Evolutionary conservation across 2,888 invertebrate genomes (phyloP), one percentile per base, ranked within the genome.

Genomic region (Trichopoda pennipes): DNA sequence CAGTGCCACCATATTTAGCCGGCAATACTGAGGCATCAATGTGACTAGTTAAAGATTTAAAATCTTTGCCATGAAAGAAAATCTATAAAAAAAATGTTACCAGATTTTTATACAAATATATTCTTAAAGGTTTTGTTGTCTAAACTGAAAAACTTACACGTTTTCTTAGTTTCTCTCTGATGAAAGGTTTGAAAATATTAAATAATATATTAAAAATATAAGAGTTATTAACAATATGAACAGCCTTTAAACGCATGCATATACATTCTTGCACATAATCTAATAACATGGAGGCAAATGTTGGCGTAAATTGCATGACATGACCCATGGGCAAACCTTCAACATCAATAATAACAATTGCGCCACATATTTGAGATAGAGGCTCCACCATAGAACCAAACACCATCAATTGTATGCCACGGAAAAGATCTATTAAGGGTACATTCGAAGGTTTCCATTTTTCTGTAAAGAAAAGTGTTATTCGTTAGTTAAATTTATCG

Each of bases 201-300:
- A 95, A 97, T 4, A 96, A 92, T 93, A 97, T 94, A 88, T 96
- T 96, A 91, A 98, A 97, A 81, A 97, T 93, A 85, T 93, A 94
- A 0, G 97, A 96, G 88, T 98, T 97, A 89, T 96, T 96, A n/a
- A 98, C 92, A 64, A 97, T 93, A 88, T 98, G 97, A 3, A 98
- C 94, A 0, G 94, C 96, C 91, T 97, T 97, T 56, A 98, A 91
- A 64, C 98, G 94, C 81, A 94, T 92, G 0, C 97, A 96, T 38
- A 96, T 94, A 87, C 96, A 95, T 87, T 96, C 97, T 88, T 95
- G 95, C 53, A 95, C 93, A 93, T 95, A 95, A 38, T 95, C 95
- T 9, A 95, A 91, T 21, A 95, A 90, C 91, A 94, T 93, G 86
- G 94, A 94, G 1, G 96, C 96, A 87, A 95, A 94, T n/a, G 93